Base-by-base conservation (phyloP, 92 coral and sea anemone genomes). In the Phenganax stokvisi region DNA sequence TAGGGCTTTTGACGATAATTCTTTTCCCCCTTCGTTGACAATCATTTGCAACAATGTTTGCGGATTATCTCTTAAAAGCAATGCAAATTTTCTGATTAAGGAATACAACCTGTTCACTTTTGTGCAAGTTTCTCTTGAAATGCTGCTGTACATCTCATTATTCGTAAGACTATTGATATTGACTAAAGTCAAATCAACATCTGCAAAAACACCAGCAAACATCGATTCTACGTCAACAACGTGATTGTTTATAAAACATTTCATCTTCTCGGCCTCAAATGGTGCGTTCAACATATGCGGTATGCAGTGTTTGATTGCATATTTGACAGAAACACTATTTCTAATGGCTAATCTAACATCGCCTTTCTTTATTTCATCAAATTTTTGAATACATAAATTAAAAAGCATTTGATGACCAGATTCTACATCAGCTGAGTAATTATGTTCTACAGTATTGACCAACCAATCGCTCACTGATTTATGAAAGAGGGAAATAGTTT, bases 281-380 rank as follows among this genome's bases (percentile, higher is more conserved):
- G 27, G 70, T 66, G 25, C 55, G 11, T 85, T 80, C n/a, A 75
- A 51, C 76, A 84, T 68, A 72, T 89, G 92, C 63, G 52, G 55
- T 61, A 83, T 69, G 27, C 90, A 87, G 57, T 84, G 82, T 79
- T 87, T 85, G 28, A 89, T 77, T 15, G 92, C 90, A 74, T 89
- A 89, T 27, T 62, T 71, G 60, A 83, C 85, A 29, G 79, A 86
- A 13, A 78, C 56, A 6, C 84, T 60, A 13, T 68, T 74, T 8
- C 13, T 31, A 13, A 13, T 6, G 16, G 2, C 66, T 6, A 75
- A 47, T 51, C 79, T 6, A 17, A 72, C 54, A 66, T 17, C 54
- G 67, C 75, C 7, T 16, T 15, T 10, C 86, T 70, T n/a, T 54
- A 52, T 53, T 72, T 71, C 56, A 87, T 71, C 52, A 77, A 61